A percentile compares a stretch with the other conserved stretches of the same genome.
phyloP scores from a whole-genome alignment of 2,113 vertebrate genomes.

The Chlorodrepanis virens region DNA sequence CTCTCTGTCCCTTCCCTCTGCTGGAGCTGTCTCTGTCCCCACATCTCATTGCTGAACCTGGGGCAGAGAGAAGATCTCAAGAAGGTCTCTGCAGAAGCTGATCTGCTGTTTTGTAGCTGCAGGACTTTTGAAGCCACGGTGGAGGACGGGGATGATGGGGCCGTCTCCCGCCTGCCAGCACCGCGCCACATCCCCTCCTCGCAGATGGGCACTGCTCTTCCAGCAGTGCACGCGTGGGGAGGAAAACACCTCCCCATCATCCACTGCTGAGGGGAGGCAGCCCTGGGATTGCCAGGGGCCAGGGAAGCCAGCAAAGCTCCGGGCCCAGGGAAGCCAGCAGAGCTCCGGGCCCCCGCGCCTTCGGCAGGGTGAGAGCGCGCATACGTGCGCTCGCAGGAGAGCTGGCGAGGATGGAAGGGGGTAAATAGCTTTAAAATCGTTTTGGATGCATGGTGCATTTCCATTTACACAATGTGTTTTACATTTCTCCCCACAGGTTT shows the following conservation, averaged over 20 bases:
- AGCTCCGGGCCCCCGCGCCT: neutral
- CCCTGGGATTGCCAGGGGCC: neutral
- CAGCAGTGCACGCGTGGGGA: neutral
- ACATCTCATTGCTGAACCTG: neutral
- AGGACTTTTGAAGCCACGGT: rapidly evolving
- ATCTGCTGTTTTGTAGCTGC: neutral
- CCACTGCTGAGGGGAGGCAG: neutral
- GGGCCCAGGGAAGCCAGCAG: neutral
- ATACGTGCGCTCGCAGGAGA: neutral
- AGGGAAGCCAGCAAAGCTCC: neutral
- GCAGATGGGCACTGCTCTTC: neutral
- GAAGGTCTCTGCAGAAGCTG: neutral
- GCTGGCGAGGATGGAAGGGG: constrained; percentile 20
- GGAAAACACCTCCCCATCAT: neutral
- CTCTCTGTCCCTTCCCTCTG: rapidly evolving
- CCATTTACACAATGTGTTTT: constrained; percentile 73
- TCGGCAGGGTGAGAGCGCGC: neutral
- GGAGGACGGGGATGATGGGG: neutral
- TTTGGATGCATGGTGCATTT: constrained; percentile 57
- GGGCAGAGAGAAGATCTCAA: neutral
- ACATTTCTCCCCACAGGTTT: constrained; percentile 76
- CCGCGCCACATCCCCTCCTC: neutral
- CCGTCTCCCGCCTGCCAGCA: neutral
- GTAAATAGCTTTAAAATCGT: constrained; percentile 19
- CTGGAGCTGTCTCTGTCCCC: neutral